These are phyloP conservation scores for Callimico goeldii DNA, from an alignment of 2,797 vertebrate genomes.

Conservation along the genomic window DNA sequence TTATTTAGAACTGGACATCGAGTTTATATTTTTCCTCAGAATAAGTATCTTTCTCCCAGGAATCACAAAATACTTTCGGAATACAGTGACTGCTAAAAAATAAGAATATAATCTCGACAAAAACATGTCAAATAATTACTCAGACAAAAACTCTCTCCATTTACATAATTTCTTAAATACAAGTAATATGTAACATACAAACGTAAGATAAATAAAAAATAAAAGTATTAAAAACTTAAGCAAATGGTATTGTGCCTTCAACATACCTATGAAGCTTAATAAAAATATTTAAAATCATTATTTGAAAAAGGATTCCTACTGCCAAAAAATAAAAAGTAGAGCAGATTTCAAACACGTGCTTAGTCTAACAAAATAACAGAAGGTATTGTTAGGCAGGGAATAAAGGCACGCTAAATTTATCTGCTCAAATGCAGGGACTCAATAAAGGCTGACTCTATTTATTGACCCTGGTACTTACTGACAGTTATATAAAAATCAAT, in stretches of 20 bases:
- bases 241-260: background rate
- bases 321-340: background rate
- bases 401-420: background rate
- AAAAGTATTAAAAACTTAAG: background rate
- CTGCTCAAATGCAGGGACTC: background rate
- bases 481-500: background rate
- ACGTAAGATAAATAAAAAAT: background rate
- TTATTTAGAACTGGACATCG: background rate
- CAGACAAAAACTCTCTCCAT: background rate
- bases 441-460: background rate
- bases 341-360: background rate
- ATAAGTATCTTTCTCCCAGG: background rate
- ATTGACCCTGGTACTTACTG: background rate
- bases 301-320: background rate
- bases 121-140: background rate
- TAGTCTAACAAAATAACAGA: background rate
- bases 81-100: background rate
- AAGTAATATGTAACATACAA: background rate
- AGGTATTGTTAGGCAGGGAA: background rate
- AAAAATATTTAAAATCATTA: constrained; percentile 10
- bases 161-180: background rate
- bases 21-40: background rate
- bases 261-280: background rate
- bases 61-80: background rate
- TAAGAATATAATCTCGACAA: background rate